phyloP scores from a whole-genome alignment of 2,113 vertebrate species.

The Daphoenositta chrysoptera region DNA sequence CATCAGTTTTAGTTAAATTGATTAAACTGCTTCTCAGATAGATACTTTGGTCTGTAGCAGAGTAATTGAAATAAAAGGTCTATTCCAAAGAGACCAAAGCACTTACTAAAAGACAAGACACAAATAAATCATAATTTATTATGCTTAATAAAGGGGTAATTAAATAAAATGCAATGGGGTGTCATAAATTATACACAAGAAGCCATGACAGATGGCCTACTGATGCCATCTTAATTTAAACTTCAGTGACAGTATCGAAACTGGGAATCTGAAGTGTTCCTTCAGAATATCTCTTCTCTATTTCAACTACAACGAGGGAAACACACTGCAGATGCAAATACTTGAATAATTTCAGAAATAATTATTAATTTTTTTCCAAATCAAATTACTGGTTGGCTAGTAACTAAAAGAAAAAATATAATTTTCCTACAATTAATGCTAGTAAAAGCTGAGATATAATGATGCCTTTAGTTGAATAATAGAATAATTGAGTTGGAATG shows the following conservation, averaged over 20 bases:
- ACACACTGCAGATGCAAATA: neutral
- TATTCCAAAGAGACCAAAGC: neutral
- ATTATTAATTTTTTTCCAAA: neutral
- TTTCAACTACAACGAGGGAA: neutral
- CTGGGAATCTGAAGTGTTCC: neutral
- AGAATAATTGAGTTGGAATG: neutral
- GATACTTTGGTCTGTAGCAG: neutral
- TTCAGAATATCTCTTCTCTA: neutral
- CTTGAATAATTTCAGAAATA: neutral
- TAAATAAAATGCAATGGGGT: neutral
- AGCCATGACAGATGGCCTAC: neutral
- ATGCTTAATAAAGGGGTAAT: neutral
- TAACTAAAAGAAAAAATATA: neutral
- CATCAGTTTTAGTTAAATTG: neutral
- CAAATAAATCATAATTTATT: neutral
- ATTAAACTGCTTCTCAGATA: neutral
- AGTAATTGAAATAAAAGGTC: neutral
- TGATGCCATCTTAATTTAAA: neutral
- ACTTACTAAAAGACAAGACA: neutral
- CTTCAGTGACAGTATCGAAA: neutral
- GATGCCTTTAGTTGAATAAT: neutral
- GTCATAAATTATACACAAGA: neutral
- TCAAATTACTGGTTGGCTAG: neutral
- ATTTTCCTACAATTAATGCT: neutral
- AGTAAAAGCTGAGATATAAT: neutral